Base-by-base conservation (phyloP, 2,797 vertebrate species). In the Vultur gryphus region DNA sequence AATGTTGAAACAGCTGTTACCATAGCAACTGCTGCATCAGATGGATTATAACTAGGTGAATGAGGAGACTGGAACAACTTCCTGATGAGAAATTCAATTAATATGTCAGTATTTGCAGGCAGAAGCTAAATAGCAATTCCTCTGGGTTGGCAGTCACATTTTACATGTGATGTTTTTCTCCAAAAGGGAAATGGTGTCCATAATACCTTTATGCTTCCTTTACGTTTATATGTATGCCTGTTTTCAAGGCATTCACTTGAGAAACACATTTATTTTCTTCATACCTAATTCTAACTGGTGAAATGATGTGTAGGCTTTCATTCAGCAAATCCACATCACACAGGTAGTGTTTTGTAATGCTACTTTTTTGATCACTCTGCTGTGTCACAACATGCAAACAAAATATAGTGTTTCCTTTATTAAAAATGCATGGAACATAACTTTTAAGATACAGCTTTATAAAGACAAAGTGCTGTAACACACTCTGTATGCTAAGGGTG, bases 81-180 rank as follows among this genome's bases (percentile, higher is more conserved):
- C 75, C 75, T 51, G 69, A 89, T 44, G 88, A 96, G 81, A 95
- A 97, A 91, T 67, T 87, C 61, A 93, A 93, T 95, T 95, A 93
- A 75, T 65, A 70, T 15, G 57, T 52, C 78, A 43, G 19, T 59
- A 64, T 77, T 91, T 81, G 43, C 26, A 81, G 2, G 10, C 46
- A 95, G 65, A 80, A 80, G 43, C 26, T 90, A 87, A 80, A 65
- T 8, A 85, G 65, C 17, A 75, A 25, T 87, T 90, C 19, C 4
- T 89, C 78, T 33, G 44, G 49, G 19, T 6, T 54, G 52, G 64
- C 52, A 79, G 78, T 39, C 54, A 44, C 43, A 51, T 80, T 85
- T 85, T 14, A 81, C 41, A 64, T 19, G 73, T 6, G 19, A 57
- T n/a, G 4, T 15, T 92, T 75, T 86, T 44, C 65, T 67, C 48